phyloP scores from a whole-genome alignment of 1,140 invertebrate genomes.

The Helicoverpa zea region DNA sequence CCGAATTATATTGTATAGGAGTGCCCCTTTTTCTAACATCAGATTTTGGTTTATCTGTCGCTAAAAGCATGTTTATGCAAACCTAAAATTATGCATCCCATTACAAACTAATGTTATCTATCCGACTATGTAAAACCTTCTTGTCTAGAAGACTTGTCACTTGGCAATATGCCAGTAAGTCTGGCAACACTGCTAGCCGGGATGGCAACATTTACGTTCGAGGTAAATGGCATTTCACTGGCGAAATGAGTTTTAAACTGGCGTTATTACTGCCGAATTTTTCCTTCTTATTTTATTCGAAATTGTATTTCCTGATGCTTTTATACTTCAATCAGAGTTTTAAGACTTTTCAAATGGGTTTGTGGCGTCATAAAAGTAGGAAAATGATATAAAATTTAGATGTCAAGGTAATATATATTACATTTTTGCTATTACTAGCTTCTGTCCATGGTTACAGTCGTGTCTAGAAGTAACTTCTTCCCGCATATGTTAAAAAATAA shows the following conservation, averaged over 20 bases:
- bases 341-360: background rate
- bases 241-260: slow-evolving; percentile 38
- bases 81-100: background rate
- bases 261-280: slow-evolving; percentile 10
- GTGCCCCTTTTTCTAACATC: no score
- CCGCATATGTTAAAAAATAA: no score
- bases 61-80: background rate
- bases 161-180: slow-evolving; percentile 30
- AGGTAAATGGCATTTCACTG: slow-evolving; percentile 37
- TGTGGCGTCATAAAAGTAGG: background rate
- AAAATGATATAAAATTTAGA: background rate
- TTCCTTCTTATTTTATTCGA: slow-evolving; percentile 3
- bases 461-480: no score
- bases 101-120: slow-evolving; percentile 17
- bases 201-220: slow-evolving; percentile 16
- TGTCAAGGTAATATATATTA: background rate
- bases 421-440: no score
- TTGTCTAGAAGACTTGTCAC: slow-evolving; percentile 9
- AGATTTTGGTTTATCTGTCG: no score
- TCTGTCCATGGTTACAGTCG: no score
- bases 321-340: slow-evolving; percentile 19
- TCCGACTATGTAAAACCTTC: slow-evolving; percentile 15
- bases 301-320: slow-evolving; percentile 11
- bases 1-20: no score
- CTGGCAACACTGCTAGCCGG: background rate